phyloP scores from a whole-genome alignment of 2,888 invertebrate genomes.

The Cordilura impudica region DNA sequence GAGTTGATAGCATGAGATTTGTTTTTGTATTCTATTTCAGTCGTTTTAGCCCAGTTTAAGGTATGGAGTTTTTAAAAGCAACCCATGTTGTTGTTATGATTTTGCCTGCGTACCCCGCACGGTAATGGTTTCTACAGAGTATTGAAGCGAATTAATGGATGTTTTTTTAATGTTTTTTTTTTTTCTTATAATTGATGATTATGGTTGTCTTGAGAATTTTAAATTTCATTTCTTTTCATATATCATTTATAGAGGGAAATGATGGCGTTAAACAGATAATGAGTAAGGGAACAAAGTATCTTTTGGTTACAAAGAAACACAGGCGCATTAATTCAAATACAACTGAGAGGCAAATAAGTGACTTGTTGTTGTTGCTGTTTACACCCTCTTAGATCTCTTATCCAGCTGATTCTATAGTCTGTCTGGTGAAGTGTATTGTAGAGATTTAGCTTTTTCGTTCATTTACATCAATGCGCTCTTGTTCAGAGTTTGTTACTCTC shows the following conservation, averaged over 20 bases:
- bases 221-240: not conserved
- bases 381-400: constrained; percentile 20
- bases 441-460: not conserved
- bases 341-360: not conserved
- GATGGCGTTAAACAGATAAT: constrained; percentile 38
- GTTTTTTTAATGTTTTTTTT: not conserved
- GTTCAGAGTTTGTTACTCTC: constrained; percentile 62
- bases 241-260: constrained; percentile 4
- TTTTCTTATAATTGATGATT: constrained; percentile 14
- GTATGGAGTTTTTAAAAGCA: not conserved
- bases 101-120: constrained; percentile 17
- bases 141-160: not conserved
- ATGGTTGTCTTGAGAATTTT: constrained; percentile 13
- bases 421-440: constrained; percentile 12
- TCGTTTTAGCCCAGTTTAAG: not conserved
- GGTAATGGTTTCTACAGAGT: constrained; percentile 31
- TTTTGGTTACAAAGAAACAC: not conserved
- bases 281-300: constrained; percentile 11
- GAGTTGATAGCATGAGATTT: constrained; percentile 59
- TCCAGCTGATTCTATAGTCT: not conserved
- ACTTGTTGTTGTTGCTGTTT: constrained; percentile 23
- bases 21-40: constrained; percentile 13
- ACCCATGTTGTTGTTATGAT: constrained; percentile 14
- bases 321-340: constrained; percentile 18
- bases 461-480: constrained; percentile 64